Evolutionary conservation across 1,140 invertebrate species (phyloP).

Genomic region (Tetragonula clypearis): DNA sequence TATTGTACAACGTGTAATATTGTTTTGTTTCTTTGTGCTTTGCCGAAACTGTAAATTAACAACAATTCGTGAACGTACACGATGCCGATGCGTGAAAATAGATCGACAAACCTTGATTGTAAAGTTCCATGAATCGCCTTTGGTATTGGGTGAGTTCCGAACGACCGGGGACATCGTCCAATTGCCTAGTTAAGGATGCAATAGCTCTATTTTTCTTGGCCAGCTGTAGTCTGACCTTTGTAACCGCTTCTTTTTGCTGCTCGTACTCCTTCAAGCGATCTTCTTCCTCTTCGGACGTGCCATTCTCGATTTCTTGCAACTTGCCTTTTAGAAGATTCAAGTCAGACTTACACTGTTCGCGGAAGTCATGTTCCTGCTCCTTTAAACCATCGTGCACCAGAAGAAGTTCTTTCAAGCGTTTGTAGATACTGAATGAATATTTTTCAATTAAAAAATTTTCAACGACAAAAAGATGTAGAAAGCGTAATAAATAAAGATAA

Average conservation of each 20-base stretch:
- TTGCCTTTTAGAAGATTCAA: slow-evolving; percentile 83
- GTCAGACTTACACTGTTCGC: slow-evolving; percentile 88
- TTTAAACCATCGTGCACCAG: slow-evolving; percentile 88
- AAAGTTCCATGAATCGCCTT: slow-evolving; percentile 96
- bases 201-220: slow-evolving; percentile 93
- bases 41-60: slow-evolving; percentile 88
- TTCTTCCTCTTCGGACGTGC: slow-evolving; percentile 70
- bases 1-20: slow-evolving; percentile 98
- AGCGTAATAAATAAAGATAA: slow-evolving; percentile 23
- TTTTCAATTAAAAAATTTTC: not conserved
- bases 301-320: slow-evolving; percentile 81
- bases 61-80: not conserved
- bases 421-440: slow-evolving; percentile 72
- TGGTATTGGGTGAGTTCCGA: slow-evolving; percentile 98
- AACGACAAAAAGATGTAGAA: not conserved
- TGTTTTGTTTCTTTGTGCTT: slow-evolving; percentile 98
- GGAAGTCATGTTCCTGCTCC: slow-evolving; percentile 88
- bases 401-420: slow-evolving; percentile 86
- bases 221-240: slow-evolving; percentile 84
- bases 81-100: slow-evolving; percentile 5
- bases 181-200: slow-evolving; percentile 88
- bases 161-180: slow-evolving; percentile 95
- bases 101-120: slow-evolving; percentile 91
- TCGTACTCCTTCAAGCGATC: slow-evolving; percentile 81
- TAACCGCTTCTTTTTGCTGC: slow-evolving; percentile 83